Base-by-base conservation (phyloP, 2,888 invertebrate species). In the Chaetogeoica ovagalla region DNA sequence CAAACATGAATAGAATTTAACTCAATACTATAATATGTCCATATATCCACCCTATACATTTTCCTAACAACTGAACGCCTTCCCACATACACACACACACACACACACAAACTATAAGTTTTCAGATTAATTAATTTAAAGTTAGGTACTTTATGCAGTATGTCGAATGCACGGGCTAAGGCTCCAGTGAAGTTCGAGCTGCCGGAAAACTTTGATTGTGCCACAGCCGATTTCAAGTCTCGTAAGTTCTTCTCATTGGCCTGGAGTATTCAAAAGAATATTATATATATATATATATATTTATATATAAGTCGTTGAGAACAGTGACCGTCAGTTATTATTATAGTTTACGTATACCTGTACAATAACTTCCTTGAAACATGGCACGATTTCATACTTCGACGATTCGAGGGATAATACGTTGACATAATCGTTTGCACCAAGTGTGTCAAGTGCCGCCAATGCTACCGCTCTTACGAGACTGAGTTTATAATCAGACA, bases 361-460 rank as follows among this genome's bases (percentile, higher is more conserved):
- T 71, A 97, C 94, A 84, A 98, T 89, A 84, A 93, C 91, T 85
- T 95, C 94, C 85, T 93, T 93, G 86, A 95, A 97, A 85, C 98
- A 99, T 0, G 92, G 91, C 83, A 97, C 94, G 11, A 96, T 90
- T 83, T 96, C 95, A 69, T 91, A 90, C 0, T 94, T 91, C 0
- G 89, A 89, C 76, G 96, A 94, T 63, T 95, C 92, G 87, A 97
- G 98, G 86, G 93, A 91, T 85, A 94, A 94, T 70, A 99, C 91
- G 86, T 98, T 98, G 77, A 99, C 96, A 86, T 94, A 99, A 87
- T 99, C 99, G 86, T 99, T 94, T 83, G 98, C 96, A 2, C 95
- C 95, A 8, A 99, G 90, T 0, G 98, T 98, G 84, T 98, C 96
- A 83, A 99, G 88, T 82, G 99, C 92, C 21, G 94, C 93, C 79